phyloP scores from a whole-genome alignment of 2,888 invertebrate genomes.

The Xestia rhomboidea region DNA sequence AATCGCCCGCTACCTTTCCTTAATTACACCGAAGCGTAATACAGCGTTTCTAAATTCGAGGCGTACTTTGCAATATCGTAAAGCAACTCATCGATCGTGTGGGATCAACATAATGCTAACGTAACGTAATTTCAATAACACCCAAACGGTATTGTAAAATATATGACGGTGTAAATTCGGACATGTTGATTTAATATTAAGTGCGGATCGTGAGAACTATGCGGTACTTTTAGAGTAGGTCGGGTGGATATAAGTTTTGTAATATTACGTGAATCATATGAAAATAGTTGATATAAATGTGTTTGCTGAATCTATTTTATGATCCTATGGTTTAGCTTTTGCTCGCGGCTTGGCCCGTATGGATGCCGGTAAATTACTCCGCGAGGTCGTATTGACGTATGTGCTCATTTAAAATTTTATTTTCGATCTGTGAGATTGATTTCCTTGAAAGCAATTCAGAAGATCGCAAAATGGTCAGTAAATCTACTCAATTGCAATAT shows the following conservation, averaged over 20 bases:
- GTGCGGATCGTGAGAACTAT: constrained; percentile 24
- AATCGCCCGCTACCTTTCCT: constrained; percentile 45
- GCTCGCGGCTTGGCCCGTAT: not conserved
- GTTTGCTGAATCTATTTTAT: not conserved
- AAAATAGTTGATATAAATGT: constrained; percentile 5
- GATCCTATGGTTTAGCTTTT: not conserved
- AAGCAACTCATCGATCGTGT: constrained; percentile 59
- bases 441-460: too few species aligned
- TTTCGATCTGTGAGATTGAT: too few species aligned
- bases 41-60: constrained; percentile 59
- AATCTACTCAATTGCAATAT: too few species aligned
- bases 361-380: not conserved
- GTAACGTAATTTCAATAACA: constrained; percentile 61
- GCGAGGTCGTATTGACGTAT: not conserved
- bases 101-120: constrained; percentile 63
- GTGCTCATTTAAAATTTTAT: too few species aligned
- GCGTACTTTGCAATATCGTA: constrained; percentile 59
- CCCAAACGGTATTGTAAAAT: constrained; percentile 44
- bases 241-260: constrained; percentile 24
- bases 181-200: constrained; percentile 63
- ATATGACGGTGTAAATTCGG: constrained; percentile 58
- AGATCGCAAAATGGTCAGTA: too few species aligned
- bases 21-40: constrained; percentile 30
- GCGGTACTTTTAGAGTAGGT: constrained; percentile 14
- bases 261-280: constrained; percentile 19